Percentiles rank a stretch among this genome's conserved stretches.
These are phyloP conservation scores for Ceyx cyanopectus DNA, from an alignment of 2,113 vertebrate species.

Conservation along the genomic window DNA sequence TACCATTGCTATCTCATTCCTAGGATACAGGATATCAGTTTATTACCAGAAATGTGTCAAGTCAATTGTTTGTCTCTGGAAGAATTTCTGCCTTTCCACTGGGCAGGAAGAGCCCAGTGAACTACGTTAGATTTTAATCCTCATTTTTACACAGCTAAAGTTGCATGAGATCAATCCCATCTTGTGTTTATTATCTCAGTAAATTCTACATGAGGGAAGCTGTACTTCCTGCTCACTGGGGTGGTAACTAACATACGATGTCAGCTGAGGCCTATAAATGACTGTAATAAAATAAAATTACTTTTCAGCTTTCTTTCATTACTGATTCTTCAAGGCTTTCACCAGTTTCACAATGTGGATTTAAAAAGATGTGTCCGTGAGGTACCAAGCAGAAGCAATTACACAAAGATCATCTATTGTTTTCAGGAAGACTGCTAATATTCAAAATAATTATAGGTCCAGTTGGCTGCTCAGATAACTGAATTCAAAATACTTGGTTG, in stretches of 20 bases:
- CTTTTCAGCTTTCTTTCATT: background rate
- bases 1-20: background rate
- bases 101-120: background rate
- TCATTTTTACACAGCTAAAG: background rate
- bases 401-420: accelerated
- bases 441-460: background rate
- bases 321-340: background rate
- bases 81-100: background rate
- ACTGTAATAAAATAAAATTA: background rate
- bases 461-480: background rate
- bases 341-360: background rate
- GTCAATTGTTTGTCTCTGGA: background rate
- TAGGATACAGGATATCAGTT: background rate
- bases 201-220: background rate
- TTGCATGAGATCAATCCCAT: background rate
- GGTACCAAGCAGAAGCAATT: background rate
- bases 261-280: background rate
- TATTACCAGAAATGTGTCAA: background rate
- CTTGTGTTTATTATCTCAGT: background rate
- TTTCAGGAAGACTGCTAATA: background rate
- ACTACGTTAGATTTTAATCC: background rate
- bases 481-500: background rate
- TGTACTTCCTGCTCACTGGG: background rate
- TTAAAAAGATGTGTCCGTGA: background rate
- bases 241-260: background rate